Evolutionary conservation across 1,140 invertebrate species (phyloP).

Genomic region (Eufriesea mexicana): DNA sequence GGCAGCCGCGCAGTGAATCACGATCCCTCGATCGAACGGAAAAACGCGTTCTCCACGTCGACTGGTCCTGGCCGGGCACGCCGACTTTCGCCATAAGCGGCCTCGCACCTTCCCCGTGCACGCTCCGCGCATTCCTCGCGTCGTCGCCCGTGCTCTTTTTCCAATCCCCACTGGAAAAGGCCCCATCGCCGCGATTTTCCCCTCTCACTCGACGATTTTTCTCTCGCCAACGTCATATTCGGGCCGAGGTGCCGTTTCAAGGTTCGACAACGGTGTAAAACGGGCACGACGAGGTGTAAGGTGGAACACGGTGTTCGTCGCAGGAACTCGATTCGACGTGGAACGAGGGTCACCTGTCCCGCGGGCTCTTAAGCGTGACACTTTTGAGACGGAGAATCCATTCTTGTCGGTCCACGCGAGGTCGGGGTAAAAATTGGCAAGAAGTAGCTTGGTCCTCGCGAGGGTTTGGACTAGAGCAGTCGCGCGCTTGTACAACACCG

Average conservation of each 20-base stretch:
- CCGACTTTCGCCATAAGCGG: constrained; percentile 25
- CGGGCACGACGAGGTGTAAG: no score
- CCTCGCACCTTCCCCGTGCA: constrained; percentile 14
- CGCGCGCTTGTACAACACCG: no score
- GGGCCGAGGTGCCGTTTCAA: no score
- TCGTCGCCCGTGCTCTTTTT: constrained; percentile 20
- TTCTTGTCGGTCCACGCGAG: background rate
- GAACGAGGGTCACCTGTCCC: constrained; percentile 3
- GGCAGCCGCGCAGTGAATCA: constrained; percentile 42
- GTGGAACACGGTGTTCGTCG: background rate
- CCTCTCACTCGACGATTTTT: background rate
- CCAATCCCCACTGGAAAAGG: no score
- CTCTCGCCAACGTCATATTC: background rate
- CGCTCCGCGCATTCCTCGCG: constrained; percentile 28
- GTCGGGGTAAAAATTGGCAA: background rate
- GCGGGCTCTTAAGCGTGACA: background rate
- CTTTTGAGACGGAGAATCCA: background rate
- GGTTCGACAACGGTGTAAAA: background rate
- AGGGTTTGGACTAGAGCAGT: no score
- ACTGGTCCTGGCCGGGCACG: constrained; percentile 12
- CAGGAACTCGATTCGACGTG: background rate
- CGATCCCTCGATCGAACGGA: constrained; percentile 24
- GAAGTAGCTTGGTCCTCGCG: background rate
- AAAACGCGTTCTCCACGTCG: constrained; percentile 40
- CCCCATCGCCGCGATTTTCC: no score